Conservation (phyloP, 2,888 invertebrate genomes). For the Ornithoptera alexandrae region DNA sequence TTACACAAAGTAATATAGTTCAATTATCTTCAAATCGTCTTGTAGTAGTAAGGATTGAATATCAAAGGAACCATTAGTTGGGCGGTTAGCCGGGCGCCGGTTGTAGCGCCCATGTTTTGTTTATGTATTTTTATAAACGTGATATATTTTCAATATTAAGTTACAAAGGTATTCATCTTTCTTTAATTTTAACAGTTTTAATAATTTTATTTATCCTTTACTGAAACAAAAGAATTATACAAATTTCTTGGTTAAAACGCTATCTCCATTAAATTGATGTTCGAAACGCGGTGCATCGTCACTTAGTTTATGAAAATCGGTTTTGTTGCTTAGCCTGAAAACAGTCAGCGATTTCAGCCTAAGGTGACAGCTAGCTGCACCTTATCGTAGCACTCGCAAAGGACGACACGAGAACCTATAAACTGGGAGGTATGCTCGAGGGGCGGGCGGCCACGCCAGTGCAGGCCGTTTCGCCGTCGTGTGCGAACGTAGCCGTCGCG, state of each 20-base stretch:
- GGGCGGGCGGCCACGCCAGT: conserved; percentile 62
- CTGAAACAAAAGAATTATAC: neutral
- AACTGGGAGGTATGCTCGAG: conserved; percentile 52
- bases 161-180: neutral
- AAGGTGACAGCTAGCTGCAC: conserved; percentile 52
- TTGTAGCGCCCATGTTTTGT: conserved; percentile 9
- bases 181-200: neutral
- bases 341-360: conserved; percentile 60
- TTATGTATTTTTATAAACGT: neutral
- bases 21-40: conserved; percentile 2
- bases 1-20: neutral
- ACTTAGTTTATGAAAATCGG: conserved; percentile 75
- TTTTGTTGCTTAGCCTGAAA: conserved; percentile 51
- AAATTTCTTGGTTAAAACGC: neutral
- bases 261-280: neutral
- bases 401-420: conserved; percentile 50
- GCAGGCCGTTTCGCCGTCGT: conserved; percentile 64
- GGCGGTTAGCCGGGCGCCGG: conserved; percentile 14
- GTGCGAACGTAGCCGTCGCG: conserved; percentile 59
- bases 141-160: neutral
- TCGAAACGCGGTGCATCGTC: conserved; percentile 52
- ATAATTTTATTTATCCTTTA: too few relatives aligned
- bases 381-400: conserved; percentile 57
- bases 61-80: conserved; percentile 24
- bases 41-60: conserved; percentile 12